A percentile compares a stretch with the other conserved stretches of the same genome.
Evolutionary conservation across 1,140 invertebrate species (phyloP).

Genomic region (Achatina immaculata): DNA sequence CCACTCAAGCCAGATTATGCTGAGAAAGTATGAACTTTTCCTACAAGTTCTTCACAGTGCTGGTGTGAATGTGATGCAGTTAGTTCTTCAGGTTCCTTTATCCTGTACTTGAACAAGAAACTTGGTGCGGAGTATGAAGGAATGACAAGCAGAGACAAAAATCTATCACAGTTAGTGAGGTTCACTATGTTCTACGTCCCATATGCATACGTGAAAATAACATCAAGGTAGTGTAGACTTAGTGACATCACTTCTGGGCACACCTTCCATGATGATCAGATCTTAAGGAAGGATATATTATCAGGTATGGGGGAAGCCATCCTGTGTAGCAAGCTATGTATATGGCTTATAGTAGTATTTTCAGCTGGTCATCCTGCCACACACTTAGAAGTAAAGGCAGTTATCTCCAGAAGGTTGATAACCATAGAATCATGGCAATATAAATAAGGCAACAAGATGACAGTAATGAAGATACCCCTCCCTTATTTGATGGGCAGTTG

Average conservation of each 20-base stretch:
- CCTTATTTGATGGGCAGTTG: background rate
- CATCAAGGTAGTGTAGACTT: background rate
- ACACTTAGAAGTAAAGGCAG: background rate
- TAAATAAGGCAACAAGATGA: constrained; percentile 33
- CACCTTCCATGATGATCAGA: background rate
- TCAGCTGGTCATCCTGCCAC: background rate
- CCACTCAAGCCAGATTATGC: too few relatives aligned
- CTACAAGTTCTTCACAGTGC: too few relatives aligned
- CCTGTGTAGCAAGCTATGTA: too few relatives aligned
- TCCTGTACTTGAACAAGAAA: background rate
- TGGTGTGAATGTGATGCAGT: background rate
- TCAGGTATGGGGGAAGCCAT: background rate
- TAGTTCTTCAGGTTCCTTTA: background rate
- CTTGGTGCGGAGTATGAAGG: background rate
- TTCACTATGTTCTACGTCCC: background rate
- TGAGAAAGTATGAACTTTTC: too few relatives aligned
- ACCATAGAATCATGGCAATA: constrained; percentile 9
- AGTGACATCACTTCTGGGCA: background rate
- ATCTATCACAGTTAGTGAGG: constrained; percentile 35
- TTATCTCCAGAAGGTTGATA: background rate
- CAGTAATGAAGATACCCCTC: constrained; percentile 4
- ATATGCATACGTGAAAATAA: background rate
- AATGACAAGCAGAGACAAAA: constrained; percentile 30
- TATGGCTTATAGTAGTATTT: background rate
- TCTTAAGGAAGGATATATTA: background rate